Conservation (phyloP, 2,888 invertebrate genomes). For the Arge pagana region DNA sequence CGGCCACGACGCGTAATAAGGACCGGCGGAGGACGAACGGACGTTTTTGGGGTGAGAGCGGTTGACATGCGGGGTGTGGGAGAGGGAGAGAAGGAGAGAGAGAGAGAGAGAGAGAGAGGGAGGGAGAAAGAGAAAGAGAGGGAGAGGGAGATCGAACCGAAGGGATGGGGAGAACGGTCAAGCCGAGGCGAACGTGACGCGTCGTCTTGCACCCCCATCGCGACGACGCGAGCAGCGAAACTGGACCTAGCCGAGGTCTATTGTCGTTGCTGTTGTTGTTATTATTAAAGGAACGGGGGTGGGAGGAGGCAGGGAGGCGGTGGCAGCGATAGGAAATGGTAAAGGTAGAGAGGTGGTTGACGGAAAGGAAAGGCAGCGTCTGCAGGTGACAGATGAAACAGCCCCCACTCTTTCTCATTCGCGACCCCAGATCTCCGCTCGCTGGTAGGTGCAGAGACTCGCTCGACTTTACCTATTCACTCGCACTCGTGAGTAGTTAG, state of each 20-base stretch:
- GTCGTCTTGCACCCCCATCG: constrained; percentile 49
- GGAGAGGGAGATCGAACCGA: constrained; percentile 28
- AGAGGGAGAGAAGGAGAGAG: constrained; percentile 5
- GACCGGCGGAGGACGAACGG: constrained; percentile 31
- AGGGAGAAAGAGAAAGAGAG: constrained; percentile 12
- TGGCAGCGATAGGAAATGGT: constrained; percentile 36
- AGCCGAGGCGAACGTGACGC: constrained; percentile 54
- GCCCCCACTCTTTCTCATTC: constrained; percentile 33
- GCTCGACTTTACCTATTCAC: constrained; percentile 28
- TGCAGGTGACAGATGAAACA: constrained; percentile 60
- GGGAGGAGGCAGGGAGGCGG: constrained; percentile 15
- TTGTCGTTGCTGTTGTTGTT: constrained; percentile 54
- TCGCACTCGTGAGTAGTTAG: constrained; percentile 28
- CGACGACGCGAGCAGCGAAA: constrained; percentile 26
- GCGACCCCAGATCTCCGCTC: constrained; percentile 18
- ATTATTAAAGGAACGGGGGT: constrained; percentile 52
- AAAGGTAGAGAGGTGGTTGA: constrained; percentile 53
- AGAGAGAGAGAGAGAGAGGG: constrained; percentile 1
- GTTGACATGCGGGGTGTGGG: constrained; percentile 47
- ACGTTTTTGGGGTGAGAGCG: constrained; percentile 29
- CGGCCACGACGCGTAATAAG: constrained; percentile 49
- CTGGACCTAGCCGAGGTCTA: constrained; percentile 40
- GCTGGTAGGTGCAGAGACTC: constrained; percentile 19
- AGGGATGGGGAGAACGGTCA: too few species aligned
- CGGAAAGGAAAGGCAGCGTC: constrained; percentile 59